Evolutionary conservation across 2,888 invertebrate species (phyloP).

Genomic region (Athalia cordata): DNA sequence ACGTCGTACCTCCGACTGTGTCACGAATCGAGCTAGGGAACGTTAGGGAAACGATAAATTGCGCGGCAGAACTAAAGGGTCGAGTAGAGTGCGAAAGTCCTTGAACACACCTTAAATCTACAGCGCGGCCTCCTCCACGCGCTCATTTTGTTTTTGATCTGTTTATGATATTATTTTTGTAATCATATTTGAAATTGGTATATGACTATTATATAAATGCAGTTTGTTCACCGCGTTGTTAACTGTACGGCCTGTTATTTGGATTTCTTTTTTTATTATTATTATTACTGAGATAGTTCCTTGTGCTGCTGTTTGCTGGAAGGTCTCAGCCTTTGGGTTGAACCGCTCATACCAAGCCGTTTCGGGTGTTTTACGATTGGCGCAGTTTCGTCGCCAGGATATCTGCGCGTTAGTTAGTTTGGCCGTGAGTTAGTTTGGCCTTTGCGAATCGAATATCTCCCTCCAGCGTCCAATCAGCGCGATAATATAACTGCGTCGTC

Average conservation of each 20-base stretch:
- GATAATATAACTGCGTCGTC: slow-evolving; percentile 1
- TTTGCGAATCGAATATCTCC: slow-evolving; percentile 18
- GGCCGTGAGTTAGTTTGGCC: background rate
- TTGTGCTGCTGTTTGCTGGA: background rate
- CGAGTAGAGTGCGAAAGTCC: slow-evolving; percentile 31
- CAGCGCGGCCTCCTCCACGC: background rate
- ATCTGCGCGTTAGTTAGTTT: background rate
- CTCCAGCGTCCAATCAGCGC: background rate
- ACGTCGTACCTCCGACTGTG: background rate
- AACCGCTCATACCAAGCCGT: background rate
- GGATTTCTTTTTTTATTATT: too few relatives aligned
- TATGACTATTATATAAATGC: too few relatives aligned
- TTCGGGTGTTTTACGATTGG: background rate
- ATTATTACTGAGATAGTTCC: background rate
- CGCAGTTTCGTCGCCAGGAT: background rate
- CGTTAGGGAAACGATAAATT: slow-evolving; percentile 30
- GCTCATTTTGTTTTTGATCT: slow-evolving; percentile 16
- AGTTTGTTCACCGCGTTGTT: too few relatives aligned
- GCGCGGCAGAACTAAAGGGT: slow-evolving; percentile 20
- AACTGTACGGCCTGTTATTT: too few relatives aligned
- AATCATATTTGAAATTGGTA: background rate
- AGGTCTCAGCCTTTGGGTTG: background rate
- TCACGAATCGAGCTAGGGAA: background rate
- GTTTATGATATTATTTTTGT: slow-evolving; percentile 6
- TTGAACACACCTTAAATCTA: slow-evolving; percentile 15